Evolutionary conservation across 2,113 vertebrate species (phyloP).

Genomic region (Pelodiscus sinensis): DNA sequence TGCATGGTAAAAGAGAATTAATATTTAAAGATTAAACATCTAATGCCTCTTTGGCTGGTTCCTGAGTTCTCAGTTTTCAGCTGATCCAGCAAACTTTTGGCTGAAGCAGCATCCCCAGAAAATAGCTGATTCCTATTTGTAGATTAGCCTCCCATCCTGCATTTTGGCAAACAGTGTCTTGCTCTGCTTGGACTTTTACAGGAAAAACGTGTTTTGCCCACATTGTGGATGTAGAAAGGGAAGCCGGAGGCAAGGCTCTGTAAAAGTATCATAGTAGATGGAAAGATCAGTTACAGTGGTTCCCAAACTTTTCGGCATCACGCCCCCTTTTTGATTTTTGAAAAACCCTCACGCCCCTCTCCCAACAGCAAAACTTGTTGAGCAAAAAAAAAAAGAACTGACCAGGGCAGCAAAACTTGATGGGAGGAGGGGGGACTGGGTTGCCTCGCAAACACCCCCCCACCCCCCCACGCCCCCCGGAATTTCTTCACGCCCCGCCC

Average conservation of each 20-base stretch:
- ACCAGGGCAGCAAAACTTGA: no score
- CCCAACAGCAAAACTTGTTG: no score
- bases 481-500: no score
- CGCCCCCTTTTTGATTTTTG: no score
- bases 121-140: neutral
- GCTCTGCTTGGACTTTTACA: neutral
- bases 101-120: conserved; percentile 54
- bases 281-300: no score
- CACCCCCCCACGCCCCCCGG: no score
- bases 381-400: no score
- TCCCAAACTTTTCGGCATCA: no score
- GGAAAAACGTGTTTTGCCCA: neutral
- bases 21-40: conserved; percentile 65
- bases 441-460: no score
- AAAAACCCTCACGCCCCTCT: no score
- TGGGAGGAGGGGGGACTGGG: no score
- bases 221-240: neutral
- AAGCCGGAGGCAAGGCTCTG: neutral
- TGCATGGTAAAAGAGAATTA: conserved; percentile 9
- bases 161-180: neutral
- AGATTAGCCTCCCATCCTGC: neutral
- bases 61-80: conserved; percentile 52
- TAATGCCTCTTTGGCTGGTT: conserved; percentile 43
- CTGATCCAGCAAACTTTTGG: conserved; percentile 50
- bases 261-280: neutral